Evolutionary conservation across 1,140 invertebrate species (phyloP), one percentile per base, ranked within the genome.

Genomic region (Drosophila nigromelanica): DNA sequence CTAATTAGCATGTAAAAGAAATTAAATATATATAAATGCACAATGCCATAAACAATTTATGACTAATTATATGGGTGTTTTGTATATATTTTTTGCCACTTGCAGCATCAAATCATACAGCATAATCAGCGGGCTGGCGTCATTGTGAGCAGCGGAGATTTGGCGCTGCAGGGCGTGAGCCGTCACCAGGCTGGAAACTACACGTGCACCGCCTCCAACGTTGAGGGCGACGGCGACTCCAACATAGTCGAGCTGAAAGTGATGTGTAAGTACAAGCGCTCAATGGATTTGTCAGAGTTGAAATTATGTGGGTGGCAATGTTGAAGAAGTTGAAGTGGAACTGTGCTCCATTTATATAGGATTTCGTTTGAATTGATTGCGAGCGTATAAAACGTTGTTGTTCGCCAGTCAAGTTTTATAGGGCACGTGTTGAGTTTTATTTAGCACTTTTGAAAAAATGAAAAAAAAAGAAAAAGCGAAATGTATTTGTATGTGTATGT

Each of bases 151-250:
- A 96, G 95, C 90, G 95, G 95, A 47, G 95, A 95, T 89, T 92
- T 98, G 45, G 97, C 96, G 5, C 92, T 98, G 64, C 95, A 97
- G 80, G 94, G 95, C 56, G 95, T 98, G 30, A 95, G 94, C 54
- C 93, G 95, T 70, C 94, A 94, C 45, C 96, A 96, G 91, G 95
- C 96, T 4, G 97, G 97, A n/a, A 95, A 95, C 91, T 98, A 98
- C 90, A 95, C 96, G 2, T 98, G 97, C 87, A 95, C 95, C 1
- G 97, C 97, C 1, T 97, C 96, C 15, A 98, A 98, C 80, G 96
- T 97, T 2, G 96, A 97, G 92, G 97, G 97, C 11, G 96, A 97
- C 83, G 96, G 96, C 15, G 94, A 95, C 70, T 97, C 96, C 60
- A 96, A 96, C 74, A 94, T 93, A 30, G 94, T 97, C 5, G 94